Conservation (phyloP, 2,797 vertebrate genomes). For the Acrocephalus scirpaceus region DNA sequence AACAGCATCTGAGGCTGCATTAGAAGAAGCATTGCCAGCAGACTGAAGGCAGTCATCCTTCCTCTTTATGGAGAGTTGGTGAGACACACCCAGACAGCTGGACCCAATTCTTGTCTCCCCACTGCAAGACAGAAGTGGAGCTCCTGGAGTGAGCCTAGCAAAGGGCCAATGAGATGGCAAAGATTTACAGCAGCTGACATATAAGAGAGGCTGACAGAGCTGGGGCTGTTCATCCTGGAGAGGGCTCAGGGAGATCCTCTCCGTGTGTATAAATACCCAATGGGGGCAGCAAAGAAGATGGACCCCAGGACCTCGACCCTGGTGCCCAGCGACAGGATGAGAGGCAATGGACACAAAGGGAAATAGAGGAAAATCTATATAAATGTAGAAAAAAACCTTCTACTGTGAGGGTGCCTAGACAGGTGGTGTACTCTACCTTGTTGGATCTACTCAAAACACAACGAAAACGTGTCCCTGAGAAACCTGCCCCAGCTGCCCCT, state of each 20-base stretch:
- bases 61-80: not conserved
- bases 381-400: not conserved
- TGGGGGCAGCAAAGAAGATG: not conserved
- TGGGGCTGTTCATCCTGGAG: not conserved
- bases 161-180: not conserved
- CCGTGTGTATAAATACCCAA: not conserved
- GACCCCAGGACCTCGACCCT: not conserved
- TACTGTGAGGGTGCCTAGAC: not conserved
- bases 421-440: not conserved
- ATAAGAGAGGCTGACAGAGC: not conserved
- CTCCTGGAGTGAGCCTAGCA: not conserved
- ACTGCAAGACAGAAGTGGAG: not conserved
- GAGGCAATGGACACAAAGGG: not conserved
- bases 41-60: not conserved
- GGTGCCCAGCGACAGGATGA: not conserved
- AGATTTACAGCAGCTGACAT: not conserved
- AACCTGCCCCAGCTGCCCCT: not conserved
- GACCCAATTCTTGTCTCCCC: not conserved
- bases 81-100: rapidly evolving
- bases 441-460: not conserved
- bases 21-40: not conserved
- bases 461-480: not conserved
- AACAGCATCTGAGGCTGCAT: not conserved
- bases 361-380: not conserved
- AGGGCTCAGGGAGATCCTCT: not conserved